These are phyloP conservation scores for Chrysoperla carnea DNA, from an alignment of 1,140 invertebrate genomes.

Conservation along the genomic window DNA sequence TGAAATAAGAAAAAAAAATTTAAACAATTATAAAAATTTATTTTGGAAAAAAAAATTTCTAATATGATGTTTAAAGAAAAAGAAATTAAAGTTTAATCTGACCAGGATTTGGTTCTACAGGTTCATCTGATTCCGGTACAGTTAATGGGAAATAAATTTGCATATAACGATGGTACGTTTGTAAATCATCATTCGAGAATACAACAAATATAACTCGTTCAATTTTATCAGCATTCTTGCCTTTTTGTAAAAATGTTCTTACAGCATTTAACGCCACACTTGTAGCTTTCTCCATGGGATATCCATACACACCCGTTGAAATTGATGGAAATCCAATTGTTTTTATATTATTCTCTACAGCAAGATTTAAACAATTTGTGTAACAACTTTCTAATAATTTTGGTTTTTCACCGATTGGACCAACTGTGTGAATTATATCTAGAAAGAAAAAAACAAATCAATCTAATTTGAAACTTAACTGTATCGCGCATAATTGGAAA, in stretches of 20 bases:
- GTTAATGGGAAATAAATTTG: conserved; percentile 49
- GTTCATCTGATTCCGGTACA: too few species aligned
- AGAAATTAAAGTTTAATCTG: too few species aligned
- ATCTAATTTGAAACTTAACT: too few species aligned
- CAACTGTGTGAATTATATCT: conserved; percentile 74
- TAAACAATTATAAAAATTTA: too few species aligned
- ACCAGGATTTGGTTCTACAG: too few species aligned
- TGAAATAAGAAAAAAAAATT: too few species aligned
- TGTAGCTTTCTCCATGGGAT: conserved; percentile 57
- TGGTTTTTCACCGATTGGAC: conserved; percentile 53
- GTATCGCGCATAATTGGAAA: too few species aligned
- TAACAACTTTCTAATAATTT: conserved; percentile 50
- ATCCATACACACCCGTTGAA: conserved; percentile 73
- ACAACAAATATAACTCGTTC: conserved; percentile 69
- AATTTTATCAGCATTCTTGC: conserved; percentile 33
- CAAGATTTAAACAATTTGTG: conserved; percentile 38
- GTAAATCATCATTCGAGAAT: conserved; percentile 51
- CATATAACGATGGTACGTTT: conserved; percentile 53
- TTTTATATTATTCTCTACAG: conserved; percentile 38
- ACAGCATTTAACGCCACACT: conserved; percentile 50
- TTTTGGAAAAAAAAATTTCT: too few species aligned
- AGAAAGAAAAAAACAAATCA: conserved; percentile 22
- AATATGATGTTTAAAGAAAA: too few species aligned
- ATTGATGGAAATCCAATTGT: conserved; percentile 73
- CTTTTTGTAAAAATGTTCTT: conserved; percentile 41